A percentile compares a stretch with the other conserved stretches of the same genome.
These are phyloP conservation scores for Prosapia bicincta DNA, from an alignment of 2,888 invertebrate genomes.

Conservation along the genomic window DNA sequence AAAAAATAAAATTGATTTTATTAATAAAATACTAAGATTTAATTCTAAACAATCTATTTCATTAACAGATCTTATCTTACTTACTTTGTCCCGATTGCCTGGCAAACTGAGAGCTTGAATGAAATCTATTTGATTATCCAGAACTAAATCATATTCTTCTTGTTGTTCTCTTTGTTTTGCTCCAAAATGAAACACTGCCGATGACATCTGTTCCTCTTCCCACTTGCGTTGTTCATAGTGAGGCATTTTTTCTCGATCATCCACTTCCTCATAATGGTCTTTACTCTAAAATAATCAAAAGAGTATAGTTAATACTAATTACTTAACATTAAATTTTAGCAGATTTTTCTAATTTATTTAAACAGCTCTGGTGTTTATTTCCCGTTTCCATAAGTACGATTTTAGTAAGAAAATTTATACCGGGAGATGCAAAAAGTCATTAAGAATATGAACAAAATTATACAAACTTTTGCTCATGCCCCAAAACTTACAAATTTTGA, in stretches of 20 bases:
- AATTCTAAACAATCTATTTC: no score
- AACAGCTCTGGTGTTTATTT: background rate
- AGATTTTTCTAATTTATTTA: background rate
- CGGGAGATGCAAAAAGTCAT: no score
- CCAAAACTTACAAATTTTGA: no score
- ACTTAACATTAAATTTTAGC: background rate
- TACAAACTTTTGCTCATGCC: no score
- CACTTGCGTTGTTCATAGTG: conserved; percentile 89
- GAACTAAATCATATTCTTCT: conserved; percentile 85
- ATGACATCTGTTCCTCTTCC: conserved; percentile 96
- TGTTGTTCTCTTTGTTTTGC: conserved; percentile 75
- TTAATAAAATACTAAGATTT: no score
- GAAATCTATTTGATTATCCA: conserved; percentile 98
- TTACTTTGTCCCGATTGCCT: conserved; percentile 54
- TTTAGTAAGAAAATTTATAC: no score
- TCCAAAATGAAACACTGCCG: conserved; percentile 90
- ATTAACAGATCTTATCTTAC: no score
- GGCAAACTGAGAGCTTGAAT: conserved; percentile 84
- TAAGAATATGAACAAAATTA: no score
- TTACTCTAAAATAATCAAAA: conserved; percentile 31
- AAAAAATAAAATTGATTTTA: no score
- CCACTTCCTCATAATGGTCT: conserved; percentile 73
- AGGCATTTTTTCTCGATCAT: conserved; percentile 78
- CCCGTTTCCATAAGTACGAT: background rate
- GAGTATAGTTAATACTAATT: conserved; percentile 7